Evolutionary conservation across 1,140 invertebrate genomes (phyloP).

Genomic region (Rhopalosiphum padi): DNA sequence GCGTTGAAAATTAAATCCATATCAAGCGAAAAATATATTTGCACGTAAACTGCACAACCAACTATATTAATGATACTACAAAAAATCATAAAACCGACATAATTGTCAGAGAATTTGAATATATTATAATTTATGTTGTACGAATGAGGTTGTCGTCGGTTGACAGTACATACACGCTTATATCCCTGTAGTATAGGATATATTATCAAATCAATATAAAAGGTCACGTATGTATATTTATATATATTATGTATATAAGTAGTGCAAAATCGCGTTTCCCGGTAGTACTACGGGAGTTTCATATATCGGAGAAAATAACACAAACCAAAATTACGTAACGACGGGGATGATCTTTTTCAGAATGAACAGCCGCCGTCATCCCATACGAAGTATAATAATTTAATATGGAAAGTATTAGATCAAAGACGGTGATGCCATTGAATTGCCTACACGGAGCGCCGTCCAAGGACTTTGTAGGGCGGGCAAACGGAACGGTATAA

Average conservation of each 20-base stretch:
- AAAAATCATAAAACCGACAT: no score
- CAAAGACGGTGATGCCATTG: slow-evolving; percentile 36
- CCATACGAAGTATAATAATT: no score
- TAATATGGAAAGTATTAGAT: not conserved
- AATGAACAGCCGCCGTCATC: not conserved
- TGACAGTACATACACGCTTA: no score
- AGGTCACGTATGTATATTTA: no score
- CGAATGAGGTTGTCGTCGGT: no score
- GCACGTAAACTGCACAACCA: not conserved
- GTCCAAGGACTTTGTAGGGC: not conserved
- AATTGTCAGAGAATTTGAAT: no score
- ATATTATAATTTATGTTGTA: no score
- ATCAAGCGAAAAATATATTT: not conserved
- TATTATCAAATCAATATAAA: not conserved
- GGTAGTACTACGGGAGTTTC: not conserved
- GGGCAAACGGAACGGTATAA: not conserved
- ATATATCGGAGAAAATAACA: not conserved
- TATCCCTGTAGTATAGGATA: no score
- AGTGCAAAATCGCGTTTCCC: not conserved
- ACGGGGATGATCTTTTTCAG: not conserved
- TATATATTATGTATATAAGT: no score
- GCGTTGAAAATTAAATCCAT: not conserved
- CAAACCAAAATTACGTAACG: not conserved
- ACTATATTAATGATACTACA: no score
- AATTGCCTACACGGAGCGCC: slow-evolving; percentile 49